These are phyloP conservation scores for Sesamia nonagrioides DNA, from an alignment of 1,140 invertebrate genomes.

Conservation along the genomic window DNA sequence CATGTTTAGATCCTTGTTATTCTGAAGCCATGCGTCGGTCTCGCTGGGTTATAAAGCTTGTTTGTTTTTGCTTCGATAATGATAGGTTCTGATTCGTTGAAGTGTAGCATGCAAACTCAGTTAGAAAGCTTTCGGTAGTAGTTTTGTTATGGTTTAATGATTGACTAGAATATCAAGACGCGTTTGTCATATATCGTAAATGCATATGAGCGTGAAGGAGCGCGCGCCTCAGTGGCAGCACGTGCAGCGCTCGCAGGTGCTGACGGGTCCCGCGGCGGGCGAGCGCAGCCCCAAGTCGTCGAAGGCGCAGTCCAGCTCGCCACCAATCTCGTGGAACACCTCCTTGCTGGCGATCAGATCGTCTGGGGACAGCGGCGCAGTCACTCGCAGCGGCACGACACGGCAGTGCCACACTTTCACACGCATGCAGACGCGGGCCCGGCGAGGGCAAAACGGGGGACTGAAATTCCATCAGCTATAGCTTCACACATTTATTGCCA, in stretches of 20 bases:
- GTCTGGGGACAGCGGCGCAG: slow-evolving; percentile 91
- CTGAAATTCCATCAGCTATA: slow-evolving; percentile 82
- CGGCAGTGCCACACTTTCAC: slow-evolving; percentile 53
- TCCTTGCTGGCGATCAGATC: slow-evolving; percentile 99
- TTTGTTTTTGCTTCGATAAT: slow-evolving; percentile 52
- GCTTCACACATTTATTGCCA: slow-evolving; percentile 69
- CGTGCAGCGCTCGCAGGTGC: slow-evolving; percentile 75
- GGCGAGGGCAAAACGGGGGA: slow-evolving; percentile 9
- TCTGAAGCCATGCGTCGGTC: slow-evolving; percentile 83
- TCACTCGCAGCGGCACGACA: slow-evolving; percentile 55
- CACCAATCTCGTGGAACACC: slow-evolving; percentile 98
- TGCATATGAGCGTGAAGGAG: slow-evolving; percentile 43
- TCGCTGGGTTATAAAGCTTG: slow-evolving; percentile 67
- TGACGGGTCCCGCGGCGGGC: slow-evolving; percentile 47
- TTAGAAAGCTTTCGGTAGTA: slow-evolving; percentile 52
- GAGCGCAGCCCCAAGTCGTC: slow-evolving; percentile 91
- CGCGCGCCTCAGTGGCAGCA: slow-evolving; percentile 76
- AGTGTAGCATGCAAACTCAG: slow-evolving; percentile 50
- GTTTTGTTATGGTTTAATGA: slow-evolving; percentile 48
- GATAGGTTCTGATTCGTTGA: slow-evolving; percentile 37
- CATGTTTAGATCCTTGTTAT: slow-evolving; percentile 79
- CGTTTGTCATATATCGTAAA: slow-evolving; percentile 37
- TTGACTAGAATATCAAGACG: slow-evolving; percentile 42
- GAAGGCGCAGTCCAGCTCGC: slow-evolving; percentile 98
- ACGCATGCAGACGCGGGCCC: slow-evolving; percentile 61